A percentile compares a stretch with the other conserved stretches of the same genome.
Evolutionary conservation across 2,888 invertebrate species (phyloP).

Genomic region (Leucania comma): DNA sequence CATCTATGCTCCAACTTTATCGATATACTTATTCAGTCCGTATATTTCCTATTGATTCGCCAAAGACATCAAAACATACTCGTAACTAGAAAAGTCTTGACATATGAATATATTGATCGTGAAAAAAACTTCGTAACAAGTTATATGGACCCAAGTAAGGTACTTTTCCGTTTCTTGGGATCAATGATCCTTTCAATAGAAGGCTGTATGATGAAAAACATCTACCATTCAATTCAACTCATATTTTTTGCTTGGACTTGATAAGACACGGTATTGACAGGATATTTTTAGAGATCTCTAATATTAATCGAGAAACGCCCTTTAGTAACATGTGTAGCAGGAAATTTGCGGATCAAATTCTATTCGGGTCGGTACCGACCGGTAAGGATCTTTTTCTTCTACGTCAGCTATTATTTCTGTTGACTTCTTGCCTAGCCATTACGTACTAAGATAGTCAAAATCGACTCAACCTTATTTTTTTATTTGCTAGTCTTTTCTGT

Average conservation of each 20-base stretch:
- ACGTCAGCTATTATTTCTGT: neutral
- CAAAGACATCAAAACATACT: slow-evolving; percentile 28
- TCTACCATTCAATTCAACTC: slow-evolving; percentile 49
- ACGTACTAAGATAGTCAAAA: too few species aligned
- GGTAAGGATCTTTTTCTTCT: neutral
- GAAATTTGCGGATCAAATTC: neutral
- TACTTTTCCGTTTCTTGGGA: slow-evolving; percentile 46
- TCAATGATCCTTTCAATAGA: slow-evolving; percentile 49
- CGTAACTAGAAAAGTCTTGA: slow-evolving; percentile 26
- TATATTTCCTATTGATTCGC: slow-evolving; percentile 27
- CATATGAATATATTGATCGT: slow-evolving; percentile 26
- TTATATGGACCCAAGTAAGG: slow-evolving; percentile 32
- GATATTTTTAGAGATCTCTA: slow-evolving; percentile 46
- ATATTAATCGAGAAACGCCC: neutral
- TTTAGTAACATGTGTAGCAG: neutral
- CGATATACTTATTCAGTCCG: slow-evolving; percentile 5
- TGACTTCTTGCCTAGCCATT: neutral
- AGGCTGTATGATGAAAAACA: slow-evolving; percentile 46
- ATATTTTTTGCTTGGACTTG: slow-evolving; percentile 40
- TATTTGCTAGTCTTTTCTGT: too few species aligned
- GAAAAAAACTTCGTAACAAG: slow-evolving; percentile 39
- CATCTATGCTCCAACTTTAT: slow-evolving; percentile 15
- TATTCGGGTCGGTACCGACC: too few species aligned
- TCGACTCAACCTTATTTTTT: too few species aligned
- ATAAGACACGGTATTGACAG: slow-evolving; percentile 30